A percentile compares a stretch with the other conserved stretches of the same genome.
Conservation (phyloP, 2,888 invertebrate genomes). For the Petrophora chlorosata region DNA sequence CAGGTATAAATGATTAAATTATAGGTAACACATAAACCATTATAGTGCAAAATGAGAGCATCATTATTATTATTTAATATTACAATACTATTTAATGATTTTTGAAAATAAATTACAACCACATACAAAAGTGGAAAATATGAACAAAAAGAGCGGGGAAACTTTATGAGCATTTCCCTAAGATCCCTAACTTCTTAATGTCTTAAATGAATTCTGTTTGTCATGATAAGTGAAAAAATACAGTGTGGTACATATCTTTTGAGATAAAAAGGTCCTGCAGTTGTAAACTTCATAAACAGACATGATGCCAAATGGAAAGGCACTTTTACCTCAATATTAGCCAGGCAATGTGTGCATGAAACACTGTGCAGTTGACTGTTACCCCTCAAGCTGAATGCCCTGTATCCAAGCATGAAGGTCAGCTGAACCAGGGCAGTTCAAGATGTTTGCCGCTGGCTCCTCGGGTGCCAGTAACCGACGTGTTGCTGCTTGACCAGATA, state of each 20-base stretch:
- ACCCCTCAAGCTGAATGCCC: conserved; percentile 89
- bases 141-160: neutral
- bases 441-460: conserved; percentile 85
- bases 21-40: no score
- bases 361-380: conserved; percentile 30
- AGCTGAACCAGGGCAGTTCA: conserved; percentile 90
- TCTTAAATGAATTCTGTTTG: conserved; percentile 29
- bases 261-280: conserved; percentile 1
- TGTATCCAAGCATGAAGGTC: conserved; percentile 95
- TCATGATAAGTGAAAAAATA: conserved; percentile 33
- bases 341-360: conserved; percentile 3
- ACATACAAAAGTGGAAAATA: neutral
- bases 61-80: no score
- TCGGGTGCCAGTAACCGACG: conserved; percentile 87
- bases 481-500: conserved; percentile 93
- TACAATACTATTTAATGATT: no score
- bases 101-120: neutral
- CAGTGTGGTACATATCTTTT: conserved; percentile 6
- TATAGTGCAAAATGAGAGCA: no score
- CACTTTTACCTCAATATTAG: conserved; percentile 5
- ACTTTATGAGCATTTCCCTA: conserved; percentile 12
- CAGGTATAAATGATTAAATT: no score
- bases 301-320: neutral
- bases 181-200: conserved; percentile 14
- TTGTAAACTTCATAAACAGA: no score